phyloP scores from a whole-genome alignment of 35 echinoderm and acorn worm genomes.

The Patiria miniata region DNA sequence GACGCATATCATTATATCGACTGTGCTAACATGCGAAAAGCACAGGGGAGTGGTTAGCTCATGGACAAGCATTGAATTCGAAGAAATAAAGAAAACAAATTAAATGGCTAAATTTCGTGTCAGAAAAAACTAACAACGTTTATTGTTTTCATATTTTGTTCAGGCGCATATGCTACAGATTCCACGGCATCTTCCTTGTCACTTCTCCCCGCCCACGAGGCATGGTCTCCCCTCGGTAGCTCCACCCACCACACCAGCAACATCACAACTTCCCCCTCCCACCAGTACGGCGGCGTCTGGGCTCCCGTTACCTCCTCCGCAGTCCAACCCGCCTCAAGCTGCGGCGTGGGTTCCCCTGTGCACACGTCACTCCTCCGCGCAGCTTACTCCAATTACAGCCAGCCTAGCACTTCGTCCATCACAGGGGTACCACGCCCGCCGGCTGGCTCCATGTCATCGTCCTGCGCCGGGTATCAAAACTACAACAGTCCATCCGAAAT shows the following conservation, averaged over 20 bases:
- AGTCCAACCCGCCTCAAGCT: constrained; percentile 15
- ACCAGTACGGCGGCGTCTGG: background rate
- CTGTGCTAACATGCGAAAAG: too few species aligned
- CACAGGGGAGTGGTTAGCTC: too few species aligned
- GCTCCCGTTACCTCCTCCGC: background rate
- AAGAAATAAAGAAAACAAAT: too few species aligned
- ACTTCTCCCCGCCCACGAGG: background rate
- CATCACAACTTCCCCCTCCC: background rate
- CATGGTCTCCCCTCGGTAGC: background rate
- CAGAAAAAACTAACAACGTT: too few species aligned
- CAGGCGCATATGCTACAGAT: constrained; percentile 5
- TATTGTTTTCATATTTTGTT: background rate
- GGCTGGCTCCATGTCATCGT: background rate
- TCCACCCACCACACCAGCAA: background rate
- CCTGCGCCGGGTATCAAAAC: constrained; percentile 3
- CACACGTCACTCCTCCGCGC: background rate
- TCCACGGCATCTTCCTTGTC: background rate
- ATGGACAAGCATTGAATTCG: too few species aligned
- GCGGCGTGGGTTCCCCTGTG: constrained; percentile 5
- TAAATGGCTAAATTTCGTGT: too few species aligned
- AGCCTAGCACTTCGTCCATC: background rate
- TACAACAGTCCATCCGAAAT: background rate
- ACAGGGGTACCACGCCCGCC: background rate
- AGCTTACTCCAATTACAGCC: constrained; percentile 15
- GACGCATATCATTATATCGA: too few species aligned